Conservation (phyloP, 2,888 invertebrate species). For the Amphipyra tragopoginis region DNA sequence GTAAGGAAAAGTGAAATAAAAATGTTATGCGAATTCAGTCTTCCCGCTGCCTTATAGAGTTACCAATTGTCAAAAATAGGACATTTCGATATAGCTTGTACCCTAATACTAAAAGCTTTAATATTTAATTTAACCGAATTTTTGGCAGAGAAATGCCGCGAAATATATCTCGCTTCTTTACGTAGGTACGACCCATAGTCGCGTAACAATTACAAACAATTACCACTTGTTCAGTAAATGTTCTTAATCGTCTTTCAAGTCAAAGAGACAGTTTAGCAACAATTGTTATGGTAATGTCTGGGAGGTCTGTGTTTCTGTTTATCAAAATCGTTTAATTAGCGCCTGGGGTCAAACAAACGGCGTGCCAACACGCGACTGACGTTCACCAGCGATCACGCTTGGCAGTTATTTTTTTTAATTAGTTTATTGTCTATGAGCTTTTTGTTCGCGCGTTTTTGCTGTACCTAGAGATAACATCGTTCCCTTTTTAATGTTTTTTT, state of each 20-base stretch:
- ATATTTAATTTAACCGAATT: no score
- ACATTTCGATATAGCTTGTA: no score
- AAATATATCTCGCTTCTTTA: not conserved
- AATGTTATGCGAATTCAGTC: slow-evolving; percentile 3
- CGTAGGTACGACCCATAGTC: not conserved
- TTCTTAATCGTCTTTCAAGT: slow-evolving; percentile 27
- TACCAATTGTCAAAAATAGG: no score
- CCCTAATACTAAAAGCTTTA: no score
- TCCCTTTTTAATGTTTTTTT: not conserved
- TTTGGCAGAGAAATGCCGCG: no score
- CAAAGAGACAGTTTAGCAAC: slow-evolving; percentile 37
- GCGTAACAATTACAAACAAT: slow-evolving; percentile 10
- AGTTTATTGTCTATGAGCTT: slow-evolving; percentile 14
- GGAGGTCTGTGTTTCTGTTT: slow-evolving; percentile 63
- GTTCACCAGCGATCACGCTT: slow-evolving; percentile 21
- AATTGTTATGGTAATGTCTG: slow-evolving; percentile 58
- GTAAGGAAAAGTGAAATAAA: slow-evolving; percentile 11
- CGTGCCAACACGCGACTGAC: slow-evolving; percentile 61
- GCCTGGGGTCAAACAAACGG: slow-evolving; percentile 60
- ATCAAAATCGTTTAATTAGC: slow-evolving; percentile 71
- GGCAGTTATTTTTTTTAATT: slow-evolving; percentile 19
- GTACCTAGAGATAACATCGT: not conserved
- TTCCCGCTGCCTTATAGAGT: not conserved
- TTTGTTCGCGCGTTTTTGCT: not conserved
- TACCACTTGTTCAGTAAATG: slow-evolving; percentile 9